Conservation (phyloP, 2,797 vertebrate genomes). For the Aratinga solstitialis region DNA sequence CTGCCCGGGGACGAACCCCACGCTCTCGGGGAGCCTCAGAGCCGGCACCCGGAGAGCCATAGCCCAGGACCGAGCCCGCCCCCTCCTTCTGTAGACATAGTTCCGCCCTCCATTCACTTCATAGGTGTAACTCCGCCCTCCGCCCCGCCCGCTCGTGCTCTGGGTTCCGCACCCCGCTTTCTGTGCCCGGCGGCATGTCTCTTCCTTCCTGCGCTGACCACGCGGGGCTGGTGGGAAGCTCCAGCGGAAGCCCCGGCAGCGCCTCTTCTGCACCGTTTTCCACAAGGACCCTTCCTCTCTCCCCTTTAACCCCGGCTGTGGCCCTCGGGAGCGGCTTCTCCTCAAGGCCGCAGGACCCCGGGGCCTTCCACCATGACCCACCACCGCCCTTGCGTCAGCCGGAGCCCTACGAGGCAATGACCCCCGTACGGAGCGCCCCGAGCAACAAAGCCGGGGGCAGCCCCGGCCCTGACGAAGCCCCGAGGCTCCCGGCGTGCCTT, state of each 20-base stretch:
- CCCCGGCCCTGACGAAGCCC: too few relatives aligned
- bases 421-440: too few relatives aligned
- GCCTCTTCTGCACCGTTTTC: not conserved
- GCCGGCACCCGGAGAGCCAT: not conserved
- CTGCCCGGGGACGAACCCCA: not conserved
- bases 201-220: not conserved
- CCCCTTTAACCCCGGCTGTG: not conserved
- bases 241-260: not conserved
- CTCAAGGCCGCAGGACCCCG: too few relatives aligned
- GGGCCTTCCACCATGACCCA: not conserved
- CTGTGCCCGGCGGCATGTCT: accelerated
- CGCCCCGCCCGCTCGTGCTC: too few relatives aligned
- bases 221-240: not conserved
- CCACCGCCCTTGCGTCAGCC: not conserved
- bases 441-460: not conserved
- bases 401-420: too few relatives aligned
- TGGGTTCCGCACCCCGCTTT: too few relatives aligned
- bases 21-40: not conserved
- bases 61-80: too few relatives aligned
- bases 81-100: not conserved
- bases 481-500: not conserved
- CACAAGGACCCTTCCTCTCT: not conserved
- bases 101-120: not conserved
- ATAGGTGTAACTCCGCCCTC: not conserved
- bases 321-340: not conserved